Percentiles rank a stretch among this genome's conserved stretches.
Conservation (phyloP, 2,113 vertebrate species). For the Proteles cristata region DNA sequence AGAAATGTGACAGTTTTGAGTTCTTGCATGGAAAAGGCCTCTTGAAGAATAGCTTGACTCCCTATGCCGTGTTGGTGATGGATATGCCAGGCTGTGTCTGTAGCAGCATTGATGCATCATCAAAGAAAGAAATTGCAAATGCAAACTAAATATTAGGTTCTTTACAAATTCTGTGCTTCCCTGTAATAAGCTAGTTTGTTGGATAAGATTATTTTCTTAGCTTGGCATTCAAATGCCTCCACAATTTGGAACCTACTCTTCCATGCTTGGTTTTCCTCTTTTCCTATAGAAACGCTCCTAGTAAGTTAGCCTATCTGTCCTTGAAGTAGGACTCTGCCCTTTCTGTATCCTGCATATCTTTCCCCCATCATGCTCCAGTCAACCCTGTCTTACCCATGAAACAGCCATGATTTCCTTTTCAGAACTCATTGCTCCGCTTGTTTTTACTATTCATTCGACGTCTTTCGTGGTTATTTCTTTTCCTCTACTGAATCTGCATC, state of each 20-base stretch:
- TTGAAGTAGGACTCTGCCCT: background rate
- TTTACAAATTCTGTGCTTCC: background rate
- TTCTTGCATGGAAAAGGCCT: background rate
- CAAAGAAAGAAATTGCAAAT: background rate
- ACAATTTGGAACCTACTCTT: background rate
- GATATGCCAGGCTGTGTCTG: background rate
- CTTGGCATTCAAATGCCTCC: background rate
- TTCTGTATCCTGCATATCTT: background rate
- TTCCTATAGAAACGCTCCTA: background rate
- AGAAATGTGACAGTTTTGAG: background rate
- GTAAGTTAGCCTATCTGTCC: background rate
- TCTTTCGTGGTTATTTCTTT: background rate
- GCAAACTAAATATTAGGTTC: background rate
- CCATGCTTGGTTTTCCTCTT: background rate
- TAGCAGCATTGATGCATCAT: background rate
- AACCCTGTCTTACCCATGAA: background rate
- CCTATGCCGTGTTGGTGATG: background rate
- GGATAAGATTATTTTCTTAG: background rate
- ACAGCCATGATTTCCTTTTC: background rate
- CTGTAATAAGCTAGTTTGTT: background rate
- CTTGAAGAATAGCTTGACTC: background rate
- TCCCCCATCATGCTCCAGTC: too few relatives aligned
- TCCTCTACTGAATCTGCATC: background rate
- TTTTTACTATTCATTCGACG: slow-evolving; percentile 16
- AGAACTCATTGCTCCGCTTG: background rate